Evolutionary conservation across 2,888 invertebrate species (phyloP).

Genomic region (Netelia fuscicornis): DNA sequence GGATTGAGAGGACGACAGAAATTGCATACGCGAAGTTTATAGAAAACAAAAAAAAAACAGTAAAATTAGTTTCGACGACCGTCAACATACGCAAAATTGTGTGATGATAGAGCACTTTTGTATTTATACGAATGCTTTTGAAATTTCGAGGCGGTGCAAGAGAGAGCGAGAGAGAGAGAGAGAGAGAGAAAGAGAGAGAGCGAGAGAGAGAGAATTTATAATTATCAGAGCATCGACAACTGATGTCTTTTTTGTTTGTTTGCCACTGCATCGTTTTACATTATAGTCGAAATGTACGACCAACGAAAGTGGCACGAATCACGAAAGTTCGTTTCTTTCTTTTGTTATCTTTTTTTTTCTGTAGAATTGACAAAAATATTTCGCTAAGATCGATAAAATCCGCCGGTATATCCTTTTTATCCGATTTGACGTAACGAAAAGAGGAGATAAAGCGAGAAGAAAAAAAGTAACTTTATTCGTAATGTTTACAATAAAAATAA

Average conservation of each 20-base stretch:
- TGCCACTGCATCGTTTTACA: conserved; percentile 63
- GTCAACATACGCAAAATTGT: conserved; percentile 15
- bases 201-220: conserved; percentile 3
- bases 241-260: conserved; percentile 24
- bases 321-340: conserved; percentile 15
- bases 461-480: conserved; percentile 54
- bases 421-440: conserved; percentile 31
- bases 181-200: too few species aligned
- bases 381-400: conserved; percentile 67
- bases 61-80: too few species aligned
- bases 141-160: conserved; percentile 21
- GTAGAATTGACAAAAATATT: conserved; percentile 74
- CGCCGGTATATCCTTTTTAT: conserved; percentile 30
- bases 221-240: background rate
- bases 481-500: conserved; percentile 43
- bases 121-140: conserved; percentile 28
- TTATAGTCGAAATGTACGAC: conserved; percentile 55
- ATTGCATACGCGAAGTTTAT: background rate
- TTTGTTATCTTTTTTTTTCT: conserved; percentile 29
- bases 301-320: conserved; percentile 51
- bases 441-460: background rate
- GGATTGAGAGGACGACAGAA: too few species aligned
- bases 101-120: conserved; percentile 17
- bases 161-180: too few species aligned
- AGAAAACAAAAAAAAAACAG: background rate